Percentiles rank a stretch among this genome's conserved stretches.
phyloP scores from a whole-genome alignment of 1,140 invertebrate species.

The Drosophila erecta region DNA sequence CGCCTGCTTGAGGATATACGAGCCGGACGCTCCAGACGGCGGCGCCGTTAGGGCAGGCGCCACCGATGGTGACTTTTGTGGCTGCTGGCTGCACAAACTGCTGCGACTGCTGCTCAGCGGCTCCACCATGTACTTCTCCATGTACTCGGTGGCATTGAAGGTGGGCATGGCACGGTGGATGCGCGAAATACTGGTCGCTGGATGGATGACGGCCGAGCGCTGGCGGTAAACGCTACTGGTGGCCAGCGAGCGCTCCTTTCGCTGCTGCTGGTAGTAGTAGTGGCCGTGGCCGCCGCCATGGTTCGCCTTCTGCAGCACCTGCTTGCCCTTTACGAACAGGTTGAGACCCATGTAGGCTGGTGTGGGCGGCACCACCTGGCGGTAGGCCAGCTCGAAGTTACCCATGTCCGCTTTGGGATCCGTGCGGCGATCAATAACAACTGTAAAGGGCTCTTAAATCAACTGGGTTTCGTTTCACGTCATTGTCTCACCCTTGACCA shows the following conservation, averaged over 20 bases:
- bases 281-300: conserved; percentile 43
- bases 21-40: conserved; percentile 34
- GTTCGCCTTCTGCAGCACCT: conserved; percentile 69
- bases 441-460: conserved; percentile 85
- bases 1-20: conserved; percentile 66
- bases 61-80: conserved; percentile 30
- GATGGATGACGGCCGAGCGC: conserved; percentile 58
- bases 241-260: conserved; percentile 65
- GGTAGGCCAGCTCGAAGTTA: conserved; percentile 93
- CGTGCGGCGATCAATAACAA: conserved; percentile 92
- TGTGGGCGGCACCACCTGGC: conserved; percentile 89
- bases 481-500: conserved; percentile 91
- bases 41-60: conserved; percentile 6
- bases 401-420: conserved; percentile 93
- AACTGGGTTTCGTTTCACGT: not conserved
- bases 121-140: conserved; percentile 79
- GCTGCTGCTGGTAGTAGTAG: conserved; percentile 64
- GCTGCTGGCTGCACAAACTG: conserved; percentile 53
- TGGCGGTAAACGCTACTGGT: conserved; percentile 73
- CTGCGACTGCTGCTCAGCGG: conserved; percentile 69
- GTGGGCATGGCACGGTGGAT: conserved; percentile 79
- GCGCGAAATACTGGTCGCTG: conserved; percentile 59
- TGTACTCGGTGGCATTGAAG: conserved; percentile 81
- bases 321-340: conserved; percentile 81
- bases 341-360: conserved; percentile 92